Evolutionary conservation across 2,113 vertebrate species (phyloP), one percentile per base, ranked within the genome.

Genomic region (Vicugna pacos): DNA sequence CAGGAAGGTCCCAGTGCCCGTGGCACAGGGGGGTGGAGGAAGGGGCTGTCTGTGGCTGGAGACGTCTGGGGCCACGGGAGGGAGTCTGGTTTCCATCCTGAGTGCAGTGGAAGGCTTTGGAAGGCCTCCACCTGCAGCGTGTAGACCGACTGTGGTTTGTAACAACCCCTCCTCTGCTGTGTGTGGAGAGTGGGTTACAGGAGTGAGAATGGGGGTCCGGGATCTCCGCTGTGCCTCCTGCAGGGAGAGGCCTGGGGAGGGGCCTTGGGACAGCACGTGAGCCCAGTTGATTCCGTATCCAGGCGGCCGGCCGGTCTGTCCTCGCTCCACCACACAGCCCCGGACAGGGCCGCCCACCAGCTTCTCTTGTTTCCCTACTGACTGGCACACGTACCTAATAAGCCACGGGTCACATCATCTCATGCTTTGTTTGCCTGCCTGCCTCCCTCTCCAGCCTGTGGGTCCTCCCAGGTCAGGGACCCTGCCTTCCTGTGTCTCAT

Each of bases 201-300:
- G 2, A 32, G 8, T 32, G 13, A 58, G 76, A 35, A 20, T 35
- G 22, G 32, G 11, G 50, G 7, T 77, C 32, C 64, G 7, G 60
- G n/a, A 3, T 16, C 0, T 6, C 32, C 0, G 0, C 79, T 17
- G 2, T 2, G 77, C 0, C 1, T 15, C 2, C 1, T 8, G 4
- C 28, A 0, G 20, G 0, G 19, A 30, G 58, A 35, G 19, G 12
- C 42, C 4, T 2, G 10, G 8, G 0, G 20, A 38, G 6, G 0
- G 1, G 20, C 16, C 0, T 28, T 2, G 0, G 58, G 19, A 15
- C 0, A 14, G 19, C 26, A 2, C 1, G 9, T 4, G 5, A 0
- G 8, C 6, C 30, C 2, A 1, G 0, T 6, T 3, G 42, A 15
- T 5, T 22, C 88, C 42, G 1, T 6, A 4, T n/a, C 58, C 35